phyloP scores from a whole-genome alignment of 1,140 invertebrate genomes.

The Drosophila cardini region DNA sequence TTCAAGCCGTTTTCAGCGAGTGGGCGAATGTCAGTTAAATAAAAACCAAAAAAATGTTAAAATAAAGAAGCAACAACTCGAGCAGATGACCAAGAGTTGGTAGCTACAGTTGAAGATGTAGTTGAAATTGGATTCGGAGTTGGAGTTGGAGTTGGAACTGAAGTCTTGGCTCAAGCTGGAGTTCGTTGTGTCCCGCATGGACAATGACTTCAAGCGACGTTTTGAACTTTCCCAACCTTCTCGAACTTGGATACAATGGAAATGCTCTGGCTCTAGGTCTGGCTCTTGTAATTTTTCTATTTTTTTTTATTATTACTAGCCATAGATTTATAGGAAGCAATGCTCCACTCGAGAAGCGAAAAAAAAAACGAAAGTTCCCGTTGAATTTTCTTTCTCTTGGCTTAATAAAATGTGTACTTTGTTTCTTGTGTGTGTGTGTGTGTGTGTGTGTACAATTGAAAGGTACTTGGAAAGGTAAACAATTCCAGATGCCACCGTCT shows the following conservation, averaged over 20 bases:
- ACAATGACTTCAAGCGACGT: conserved; percentile 59
- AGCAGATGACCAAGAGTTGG: conserved; percentile 35
- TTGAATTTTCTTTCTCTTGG: conserved; percentile 51
- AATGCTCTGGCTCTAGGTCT: conserved; percentile 35
- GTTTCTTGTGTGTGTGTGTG: conserved; percentile 15
- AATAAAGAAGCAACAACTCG: conserved; percentile 6
- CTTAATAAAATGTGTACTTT: conserved; percentile 50
- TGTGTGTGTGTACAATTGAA: conserved; percentile 60
- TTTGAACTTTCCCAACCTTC: conserved; percentile 72
- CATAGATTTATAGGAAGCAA: conserved; percentile 78
- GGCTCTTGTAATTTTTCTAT: conserved; percentile 44
- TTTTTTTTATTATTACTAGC: conserved; percentile 27
- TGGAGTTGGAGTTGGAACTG: conserved; percentile 5
- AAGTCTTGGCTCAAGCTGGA: conserved; percentile 19
- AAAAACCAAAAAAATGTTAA: no score
- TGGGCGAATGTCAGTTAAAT: conserved; percentile 66
- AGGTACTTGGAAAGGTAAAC: conserved; percentile 65
- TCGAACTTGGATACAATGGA: conserved; percentile 60
- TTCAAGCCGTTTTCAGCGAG: conserved; percentile 43
- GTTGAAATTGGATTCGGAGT: background rate
- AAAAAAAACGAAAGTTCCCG: conserved; percentile 78
- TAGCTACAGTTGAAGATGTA: background rate
- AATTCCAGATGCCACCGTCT: conserved; percentile 34
- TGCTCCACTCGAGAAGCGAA: conserved; percentile 62
- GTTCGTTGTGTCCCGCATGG: conserved; percentile 60